Conservation (phyloP, 2,797 vertebrate species). For the Florisuga fusca region DNA sequence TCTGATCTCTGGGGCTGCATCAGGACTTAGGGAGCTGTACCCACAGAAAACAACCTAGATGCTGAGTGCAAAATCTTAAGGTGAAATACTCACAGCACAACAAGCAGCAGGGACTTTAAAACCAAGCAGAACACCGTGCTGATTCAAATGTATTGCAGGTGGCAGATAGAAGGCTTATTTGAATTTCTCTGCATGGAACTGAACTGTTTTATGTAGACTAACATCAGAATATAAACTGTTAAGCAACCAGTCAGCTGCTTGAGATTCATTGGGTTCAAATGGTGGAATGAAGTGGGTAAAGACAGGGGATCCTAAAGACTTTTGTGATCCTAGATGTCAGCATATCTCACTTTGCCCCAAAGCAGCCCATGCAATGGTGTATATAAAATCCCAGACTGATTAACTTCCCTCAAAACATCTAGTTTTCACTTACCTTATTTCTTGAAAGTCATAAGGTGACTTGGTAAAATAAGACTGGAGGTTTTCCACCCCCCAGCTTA, state of each 20-base stretch:
- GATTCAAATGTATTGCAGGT: constrained; percentile 4
- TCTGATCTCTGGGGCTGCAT: neutral
- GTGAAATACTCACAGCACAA: neutral
- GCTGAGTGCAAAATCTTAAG: neutral
- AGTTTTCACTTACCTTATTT: neutral
- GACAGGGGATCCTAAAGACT: neutral
- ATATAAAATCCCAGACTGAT: neutral
- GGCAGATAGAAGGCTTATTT: neutral
- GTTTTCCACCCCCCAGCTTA: accelerated
- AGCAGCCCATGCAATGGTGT: neutral
- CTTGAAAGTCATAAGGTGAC: neutral
- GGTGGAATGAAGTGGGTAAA: neutral
- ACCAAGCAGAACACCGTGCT: neutral
- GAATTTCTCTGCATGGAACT: neutral
- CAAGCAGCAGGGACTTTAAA: neutral
- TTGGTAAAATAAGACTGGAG: neutral
- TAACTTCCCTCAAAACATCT: neutral
- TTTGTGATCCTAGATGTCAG: neutral
- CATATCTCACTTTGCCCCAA: neutral
- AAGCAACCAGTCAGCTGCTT: neutral
- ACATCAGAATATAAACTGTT: neutral
- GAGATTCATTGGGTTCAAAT: neutral
- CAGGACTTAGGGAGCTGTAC: neutral
- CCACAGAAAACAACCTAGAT: neutral
- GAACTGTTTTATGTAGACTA: neutral